Evolutionary conservation across 2,888 invertebrate genomes (phyloP), one percentile per base, ranked within the genome.

Genomic region (Andrena trimmerana): DNA sequence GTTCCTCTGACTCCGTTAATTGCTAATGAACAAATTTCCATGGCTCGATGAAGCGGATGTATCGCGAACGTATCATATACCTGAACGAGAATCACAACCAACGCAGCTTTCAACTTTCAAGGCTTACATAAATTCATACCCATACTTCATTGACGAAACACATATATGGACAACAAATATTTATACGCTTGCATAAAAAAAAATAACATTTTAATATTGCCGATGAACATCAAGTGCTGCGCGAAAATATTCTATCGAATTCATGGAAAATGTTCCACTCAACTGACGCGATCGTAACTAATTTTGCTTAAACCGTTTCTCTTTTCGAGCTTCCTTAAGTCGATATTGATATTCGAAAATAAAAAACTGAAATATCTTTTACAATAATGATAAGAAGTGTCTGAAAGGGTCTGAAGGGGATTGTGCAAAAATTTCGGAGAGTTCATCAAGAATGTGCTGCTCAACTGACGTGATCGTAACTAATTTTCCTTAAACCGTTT

Each of bases 381-480:
- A 72, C 62, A 54, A 65, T 66, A 85, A 71, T 76, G 59, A 80
- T 68, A 87, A 89, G 86, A 88, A 89, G 87, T 87, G 50, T 75
- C 42, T 33, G 71, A 80, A 76, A 81, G 78, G 65, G 20, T 20
- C 20, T 20, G 20, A 20, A 20, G 74, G 77, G 89, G 89, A 13
- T 42, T 42, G 13, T 7, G 50, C 50, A 52, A 52, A 65, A 7
- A 65, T 8, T 42, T 2, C 48, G 20, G 8, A 0, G 20, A 7
- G 8, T 24, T 24, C n/a, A n/a, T 54, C 13, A n/a, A 69, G 24
- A 57, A 63, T 60, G 6, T 48, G 48, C 20, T 20, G 5, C 31
- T 31, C 36, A 31, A 27, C 27, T 31, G 10, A 8, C 3, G 24
- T 6, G 60, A 68, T 63, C 20, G 6, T 16, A 57, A 65, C n/a